Conservation (phyloP, 2,797 vertebrate genomes). For the Galago senegalensis region DNA sequence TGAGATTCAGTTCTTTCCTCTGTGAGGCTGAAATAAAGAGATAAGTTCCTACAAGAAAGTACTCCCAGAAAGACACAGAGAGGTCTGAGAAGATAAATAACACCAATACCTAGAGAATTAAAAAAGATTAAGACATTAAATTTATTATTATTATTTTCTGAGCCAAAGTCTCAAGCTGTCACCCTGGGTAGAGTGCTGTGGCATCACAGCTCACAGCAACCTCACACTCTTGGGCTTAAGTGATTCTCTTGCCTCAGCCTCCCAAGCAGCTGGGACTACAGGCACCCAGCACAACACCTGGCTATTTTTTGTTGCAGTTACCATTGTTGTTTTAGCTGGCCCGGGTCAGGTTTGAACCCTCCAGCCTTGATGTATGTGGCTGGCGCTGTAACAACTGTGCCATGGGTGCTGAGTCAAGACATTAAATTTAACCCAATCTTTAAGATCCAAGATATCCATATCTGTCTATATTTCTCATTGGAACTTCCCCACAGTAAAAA, state of each 20-base stretch:
- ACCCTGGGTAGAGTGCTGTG: no score
- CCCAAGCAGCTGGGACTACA: no score
- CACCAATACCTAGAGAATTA: neutral
- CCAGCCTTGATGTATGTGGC: no score
- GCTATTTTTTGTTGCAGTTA: no score
- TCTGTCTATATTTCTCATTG: neutral
- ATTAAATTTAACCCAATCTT: slow-evolving; percentile 39
- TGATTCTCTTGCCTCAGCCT: no score
- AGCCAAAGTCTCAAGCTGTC: neutral
- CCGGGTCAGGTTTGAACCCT: no score
- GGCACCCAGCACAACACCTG: no score
- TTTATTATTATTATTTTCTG: neutral
- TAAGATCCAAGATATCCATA: slow-evolving; percentile 25
- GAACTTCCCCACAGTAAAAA: neutral
- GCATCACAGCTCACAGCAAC: no score
- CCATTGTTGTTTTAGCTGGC: no score
- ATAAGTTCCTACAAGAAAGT: neutral
- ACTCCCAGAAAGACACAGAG: neutral
- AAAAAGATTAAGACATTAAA: no score
- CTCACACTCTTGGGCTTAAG: no score
- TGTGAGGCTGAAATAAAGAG: slow-evolving; percentile 21
- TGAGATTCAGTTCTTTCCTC: slow-evolving; percentile 1
- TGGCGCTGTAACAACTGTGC: no score
- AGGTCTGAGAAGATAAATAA: slow-evolving; percentile 24
- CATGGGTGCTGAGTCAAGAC: neutral